These are phyloP conservation scores for Hyles vespertilio DNA, from an alignment of 1,140 invertebrate species.

Conservation along the genomic window DNA sequence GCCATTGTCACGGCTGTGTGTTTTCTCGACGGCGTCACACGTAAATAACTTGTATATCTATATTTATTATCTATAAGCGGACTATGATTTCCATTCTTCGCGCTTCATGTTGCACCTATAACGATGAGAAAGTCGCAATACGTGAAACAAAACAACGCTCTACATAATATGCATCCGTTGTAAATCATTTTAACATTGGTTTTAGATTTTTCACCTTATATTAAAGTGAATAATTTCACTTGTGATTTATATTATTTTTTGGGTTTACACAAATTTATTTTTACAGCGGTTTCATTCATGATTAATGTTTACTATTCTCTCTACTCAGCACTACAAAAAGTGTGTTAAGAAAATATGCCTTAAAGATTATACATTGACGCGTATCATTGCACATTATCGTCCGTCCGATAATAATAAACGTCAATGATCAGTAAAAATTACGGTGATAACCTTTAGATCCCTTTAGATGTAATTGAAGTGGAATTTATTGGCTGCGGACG, in stretches of 20 bases:
- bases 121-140: conserved; percentile 33
- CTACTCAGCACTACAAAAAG: no score
- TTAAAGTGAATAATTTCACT: no score
- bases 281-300: no score
- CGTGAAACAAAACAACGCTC: conserved; percentile 31
- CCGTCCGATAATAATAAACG: no score
- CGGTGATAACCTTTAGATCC: conserved; percentile 2
- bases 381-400: no score
- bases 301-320: no score
- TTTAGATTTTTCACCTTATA: no score
- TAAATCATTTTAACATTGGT: conserved; percentile 4
- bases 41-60: conserved; percentile 6
- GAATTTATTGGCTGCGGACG: conserved; percentile 25
- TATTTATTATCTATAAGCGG: conserved; percentile 29
- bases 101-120: conserved; percentile 25
- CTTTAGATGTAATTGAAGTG: conserved; percentile 3
- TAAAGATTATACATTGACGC: no score
- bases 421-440: neutral
- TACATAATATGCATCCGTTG: conserved; percentile 16
- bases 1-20: neutral
- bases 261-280: no score
- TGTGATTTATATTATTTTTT: no score
- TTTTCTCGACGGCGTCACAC: neutral
- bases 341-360: no score
- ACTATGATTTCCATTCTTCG: conserved; percentile 45